Base-by-base conservation (phyloP, 2,888 invertebrate genomes). In the Hydraecia micacea region DNA sequence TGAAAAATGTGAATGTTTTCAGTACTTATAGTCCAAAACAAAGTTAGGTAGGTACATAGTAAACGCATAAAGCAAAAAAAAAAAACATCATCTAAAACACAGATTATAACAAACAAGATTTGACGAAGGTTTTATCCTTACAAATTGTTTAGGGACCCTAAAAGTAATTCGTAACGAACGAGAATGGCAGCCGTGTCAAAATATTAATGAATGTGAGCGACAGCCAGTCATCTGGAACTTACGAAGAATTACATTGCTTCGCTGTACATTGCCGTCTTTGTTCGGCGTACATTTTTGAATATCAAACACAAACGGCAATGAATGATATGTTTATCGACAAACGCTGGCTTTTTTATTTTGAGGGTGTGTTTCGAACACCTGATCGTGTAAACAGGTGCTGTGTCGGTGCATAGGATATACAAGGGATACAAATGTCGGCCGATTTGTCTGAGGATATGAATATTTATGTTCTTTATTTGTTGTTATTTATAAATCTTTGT, bases 371-470 rank as follows among this genome's bases (percentile, higher is more conserved):
- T 80, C 70, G 89, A 90, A 92, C 94, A 94, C 94, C 94, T 94
- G 94, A 94, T 91, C 92, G 89, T 78, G 83, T 88, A 74, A 92
- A 94, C 94, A 94, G 94, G 94, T 94, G 94, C 89, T 86, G 75
- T 79, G 86, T 88, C 74, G 77, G 81, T 85, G 77, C 68, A 67
- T 74, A 68, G 74, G 46, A 36, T 84, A 75, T 77, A 90, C 87
- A 89, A 75, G 85, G 77, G 85, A 84, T 87, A 85, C 82, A 75
- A 79, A 77, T 88, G 81, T 87, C 84, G 63, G 28, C 7, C 52
- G 89, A 92, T 89, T 76, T 46, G 70, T 93, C 92, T 86, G 7
- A 80, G 81, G 90, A 93, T 92, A 92, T 91, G 28, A 28, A 74
- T 73, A 60, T 68, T 74, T 79, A 62, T 65, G 25, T 52, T 68